These are phyloP conservation scores for Takifugu flavidus DNA, from an alignment of 2,113 vertebrate genomes.

Conservation along the genomic window DNA sequence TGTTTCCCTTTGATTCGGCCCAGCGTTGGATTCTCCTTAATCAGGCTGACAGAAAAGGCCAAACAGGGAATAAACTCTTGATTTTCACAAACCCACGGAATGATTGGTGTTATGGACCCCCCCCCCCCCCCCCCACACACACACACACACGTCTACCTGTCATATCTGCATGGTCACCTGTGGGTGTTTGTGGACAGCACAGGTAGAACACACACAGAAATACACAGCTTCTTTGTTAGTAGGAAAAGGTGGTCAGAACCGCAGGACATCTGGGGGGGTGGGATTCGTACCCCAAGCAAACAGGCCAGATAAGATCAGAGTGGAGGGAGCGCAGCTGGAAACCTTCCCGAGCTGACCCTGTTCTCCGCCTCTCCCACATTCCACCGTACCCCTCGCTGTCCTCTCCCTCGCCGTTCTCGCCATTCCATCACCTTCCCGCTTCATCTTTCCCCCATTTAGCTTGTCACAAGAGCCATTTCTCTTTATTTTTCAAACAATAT, in stretches of 20 bases:
- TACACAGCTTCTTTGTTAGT: background rate
- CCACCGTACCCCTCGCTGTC: constrained; percentile 36
- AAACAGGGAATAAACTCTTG: constrained; percentile 34
- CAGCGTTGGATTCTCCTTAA: constrained; percentile 15
- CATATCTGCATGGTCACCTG: background rate
- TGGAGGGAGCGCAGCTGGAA: constrained; percentile 62
- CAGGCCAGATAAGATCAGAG: constrained; percentile 67
- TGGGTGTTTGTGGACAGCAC: background rate
- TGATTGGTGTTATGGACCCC: no score
- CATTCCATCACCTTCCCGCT: constrained; percentile 26
- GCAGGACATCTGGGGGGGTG: constrained; percentile 9
- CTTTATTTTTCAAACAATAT: constrained; percentile 52
- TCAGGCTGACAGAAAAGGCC: constrained; percentile 25
- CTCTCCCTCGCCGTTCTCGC: constrained; percentile 21
- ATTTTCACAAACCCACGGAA: constrained; percentile 17
- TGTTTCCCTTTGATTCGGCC: constrained; percentile 9
- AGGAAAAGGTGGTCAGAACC: constrained; percentile 9
- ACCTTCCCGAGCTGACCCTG: constrained; percentile 54
- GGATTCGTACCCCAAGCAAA: constrained; percentile 47
- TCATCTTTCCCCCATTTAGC: constrained; percentile 1
- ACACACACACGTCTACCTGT: background rate
- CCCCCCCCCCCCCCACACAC: no score
- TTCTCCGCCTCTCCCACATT: constrained; percentile 54
- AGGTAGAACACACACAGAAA: background rate
- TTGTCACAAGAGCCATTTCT: constrained; percentile 30